phyloP scores from a whole-genome alignment of 2,113 vertebrate species.

The Burhinus oedicnemus region DNA sequence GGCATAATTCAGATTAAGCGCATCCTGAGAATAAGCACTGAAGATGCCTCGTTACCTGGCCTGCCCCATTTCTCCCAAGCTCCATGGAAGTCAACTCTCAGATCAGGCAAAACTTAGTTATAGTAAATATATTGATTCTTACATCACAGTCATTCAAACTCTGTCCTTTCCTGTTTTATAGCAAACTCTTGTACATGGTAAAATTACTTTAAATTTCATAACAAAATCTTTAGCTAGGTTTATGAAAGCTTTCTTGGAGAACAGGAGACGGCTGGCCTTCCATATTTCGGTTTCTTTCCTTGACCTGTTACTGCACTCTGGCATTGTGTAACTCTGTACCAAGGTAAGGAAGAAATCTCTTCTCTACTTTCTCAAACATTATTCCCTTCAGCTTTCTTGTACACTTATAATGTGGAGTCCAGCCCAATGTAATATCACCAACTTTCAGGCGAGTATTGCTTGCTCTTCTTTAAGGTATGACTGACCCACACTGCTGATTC shows the following conservation, averaged over 20 bases:
- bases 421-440: accelerated
- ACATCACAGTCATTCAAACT: background rate
- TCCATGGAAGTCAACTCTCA: background rate
- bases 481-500: background rate
- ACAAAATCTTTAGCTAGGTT: background rate
- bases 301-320: background rate
- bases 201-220: background rate
- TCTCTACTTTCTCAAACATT: background rate
- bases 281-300: background rate
- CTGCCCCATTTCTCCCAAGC: background rate
- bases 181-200: background rate
- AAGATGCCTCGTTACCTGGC: background rate
- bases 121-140: background rate
- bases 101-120: background rate
- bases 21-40: accelerated
- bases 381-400: background rate
- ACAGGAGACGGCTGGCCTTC: background rate
- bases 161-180: background rate
- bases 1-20: background rate
- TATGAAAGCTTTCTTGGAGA: background rate
- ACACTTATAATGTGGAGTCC: background rate
- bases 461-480: background rate
- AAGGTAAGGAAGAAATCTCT: background rate
- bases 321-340: background rate
- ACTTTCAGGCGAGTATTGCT: background rate